Evolutionary conservation across 1,140 invertebrate genomes (phyloP).

Genomic region (Drosophila ohnishii): DNA sequence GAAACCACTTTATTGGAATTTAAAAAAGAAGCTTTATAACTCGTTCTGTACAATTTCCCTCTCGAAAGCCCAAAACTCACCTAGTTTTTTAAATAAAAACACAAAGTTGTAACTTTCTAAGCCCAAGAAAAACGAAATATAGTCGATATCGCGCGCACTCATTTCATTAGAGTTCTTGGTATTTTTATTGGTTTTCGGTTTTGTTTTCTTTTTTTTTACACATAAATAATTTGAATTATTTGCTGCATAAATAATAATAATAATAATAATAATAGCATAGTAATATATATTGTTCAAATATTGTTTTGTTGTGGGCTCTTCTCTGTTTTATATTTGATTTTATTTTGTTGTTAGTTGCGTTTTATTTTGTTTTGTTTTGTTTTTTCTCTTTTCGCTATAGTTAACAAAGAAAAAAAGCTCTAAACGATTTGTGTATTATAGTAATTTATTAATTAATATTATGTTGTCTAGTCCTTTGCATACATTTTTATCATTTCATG

Average conservation of each 20-base stretch:
- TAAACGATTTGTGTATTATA: conserved; percentile 58
- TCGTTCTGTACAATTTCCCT: too few relatives aligned
- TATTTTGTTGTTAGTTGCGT: conserved; percentile 11
- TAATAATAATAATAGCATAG: conserved; percentile 71
- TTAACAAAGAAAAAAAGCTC: conserved; percentile 74
- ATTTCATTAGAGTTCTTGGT: conserved; percentile 52
- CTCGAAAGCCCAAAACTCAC: not conserved
- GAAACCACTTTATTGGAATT: not conserved
- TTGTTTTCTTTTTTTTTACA: conserved; percentile 47
- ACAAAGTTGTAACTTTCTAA: not conserved
- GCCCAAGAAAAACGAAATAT: conserved; percentile 14
- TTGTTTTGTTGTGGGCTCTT: conserved; percentile 31
- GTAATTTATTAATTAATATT: conserved; percentile 69
- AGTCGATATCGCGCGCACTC: conserved; percentile 4
- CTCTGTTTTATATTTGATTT: conserved; percentile 1
- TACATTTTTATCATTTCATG: conserved; percentile 73
- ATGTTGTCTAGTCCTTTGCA: conserved; percentile 65
- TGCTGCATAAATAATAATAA: conserved; percentile 71
- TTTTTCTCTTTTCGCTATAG: conserved; percentile 27
- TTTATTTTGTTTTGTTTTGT: conserved; percentile 1
- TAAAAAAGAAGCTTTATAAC: not conserved
- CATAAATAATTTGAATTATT: conserved; percentile 73
- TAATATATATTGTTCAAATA: conserved; percentile 45
- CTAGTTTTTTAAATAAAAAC: not conserved
- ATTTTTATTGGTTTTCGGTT: conserved; percentile 59